Base-by-base conservation (phyloP, 2,888 invertebrate species). In the Cotesia congregata region DNA sequence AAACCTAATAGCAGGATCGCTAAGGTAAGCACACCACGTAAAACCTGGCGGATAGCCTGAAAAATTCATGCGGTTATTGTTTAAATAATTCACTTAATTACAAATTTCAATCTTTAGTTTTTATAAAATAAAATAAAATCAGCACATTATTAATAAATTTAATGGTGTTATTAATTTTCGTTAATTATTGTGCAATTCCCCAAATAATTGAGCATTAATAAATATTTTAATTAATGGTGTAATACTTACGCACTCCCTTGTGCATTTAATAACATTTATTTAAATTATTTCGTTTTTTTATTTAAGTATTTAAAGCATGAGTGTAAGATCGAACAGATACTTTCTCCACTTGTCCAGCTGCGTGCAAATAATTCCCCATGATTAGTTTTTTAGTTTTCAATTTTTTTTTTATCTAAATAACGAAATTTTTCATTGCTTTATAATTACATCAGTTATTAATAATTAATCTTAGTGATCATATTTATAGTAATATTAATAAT, bases 1-100 rank as follows among this genome's bases (percentile, higher is more conserved):
- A 82, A 81, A 84, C 80, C 82, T 84, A 78, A 83, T 64, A 75
- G 82, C 83, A 83, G 88, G 86, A 80, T 87, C 87, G 74, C 82
- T 86, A 82, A 89, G 82, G 82, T 89, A 88, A 84, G 88, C 86
- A 82, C 89, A 89, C 89, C 89, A 89, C 73, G 88, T 88, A 76
- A 88, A 89, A 71, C 89, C 89, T 79, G 89, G 86, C 78, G 89
- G 89, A 82, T 88, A 89, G 80, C 88, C 89, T 89, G 87, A 77
- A 89, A 88, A 85, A 86, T 59, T 68, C 65, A 74, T 59, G 61
- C 40, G 6, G 9, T 38, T 65, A 67, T 72, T 59, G 60, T 59
- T 59, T 50, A 50, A 67, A 62, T 40, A 50, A 17, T 9, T 20
- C n/a, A 75, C 72, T 60, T 3, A 64, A 72, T 69, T 30, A 67